Conservation (phyloP, 2,797 vertebrate species). For the Ispidina lecontei region DNA sequence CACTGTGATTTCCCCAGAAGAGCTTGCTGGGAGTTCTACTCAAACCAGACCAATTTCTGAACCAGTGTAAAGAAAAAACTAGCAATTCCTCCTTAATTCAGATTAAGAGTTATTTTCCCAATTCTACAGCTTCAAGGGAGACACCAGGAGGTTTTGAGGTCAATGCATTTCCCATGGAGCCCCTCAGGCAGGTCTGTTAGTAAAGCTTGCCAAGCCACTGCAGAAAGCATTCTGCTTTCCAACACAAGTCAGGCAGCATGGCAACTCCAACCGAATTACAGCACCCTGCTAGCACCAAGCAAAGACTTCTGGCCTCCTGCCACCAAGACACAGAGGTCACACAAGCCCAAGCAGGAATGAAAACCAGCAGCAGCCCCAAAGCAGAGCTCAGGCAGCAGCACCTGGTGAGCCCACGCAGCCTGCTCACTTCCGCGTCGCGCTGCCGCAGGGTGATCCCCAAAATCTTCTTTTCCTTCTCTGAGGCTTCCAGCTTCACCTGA, state of each 20-base stretch:
- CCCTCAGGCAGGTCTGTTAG: not conserved
- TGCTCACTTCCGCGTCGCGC: constrained; percentile 83
- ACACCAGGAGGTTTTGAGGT: not conserved
- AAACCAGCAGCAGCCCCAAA: too few relatives aligned
- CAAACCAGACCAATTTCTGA: not conserved
- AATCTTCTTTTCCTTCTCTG: constrained; percentile 83
- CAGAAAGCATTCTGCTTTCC: not conserved
- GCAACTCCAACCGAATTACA: too few relatives aligned
- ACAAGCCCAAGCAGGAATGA: too few relatives aligned
- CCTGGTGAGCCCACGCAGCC: constrained; percentile 83
- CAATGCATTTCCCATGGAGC: not conserved
- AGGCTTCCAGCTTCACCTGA: constrained; percentile 80
- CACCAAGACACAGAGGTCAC: too few relatives aligned
- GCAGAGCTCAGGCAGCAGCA: constrained; percentile 9
- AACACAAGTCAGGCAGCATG: not conserved
- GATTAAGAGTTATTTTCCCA: not conserved
- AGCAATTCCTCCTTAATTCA: not conserved
- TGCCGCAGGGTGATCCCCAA: constrained; percentile 81
- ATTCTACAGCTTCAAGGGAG: not conserved
- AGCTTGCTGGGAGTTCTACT: not conserved
- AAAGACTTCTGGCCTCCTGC: too few relatives aligned
- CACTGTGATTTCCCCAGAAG: not conserved
- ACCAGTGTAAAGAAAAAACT: not conserved
- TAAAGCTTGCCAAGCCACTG: accelerated
- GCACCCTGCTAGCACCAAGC: too few relatives aligned